Percentiles rank a stretch among this genome's conserved stretches.
phyloP scores from a whole-genome alignment of 1,140 invertebrate genomes.

The Diplogasteroides magnus region DNA sequence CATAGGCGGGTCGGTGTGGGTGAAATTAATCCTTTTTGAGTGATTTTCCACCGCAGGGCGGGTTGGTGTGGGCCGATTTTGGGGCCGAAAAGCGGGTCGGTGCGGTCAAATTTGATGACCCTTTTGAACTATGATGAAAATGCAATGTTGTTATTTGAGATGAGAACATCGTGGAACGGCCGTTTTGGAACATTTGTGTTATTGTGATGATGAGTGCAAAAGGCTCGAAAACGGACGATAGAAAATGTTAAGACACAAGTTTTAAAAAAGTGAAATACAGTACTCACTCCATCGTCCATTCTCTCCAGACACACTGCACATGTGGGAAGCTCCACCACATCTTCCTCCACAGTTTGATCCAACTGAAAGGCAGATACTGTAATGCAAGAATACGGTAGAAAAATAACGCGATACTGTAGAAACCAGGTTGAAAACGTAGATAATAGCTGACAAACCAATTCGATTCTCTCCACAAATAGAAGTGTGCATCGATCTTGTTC shows the following conservation, averaged over 20 bases:
- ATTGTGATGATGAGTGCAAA: no score
- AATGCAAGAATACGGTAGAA: slow-evolving; percentile 8
- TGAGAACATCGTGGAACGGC: no score
- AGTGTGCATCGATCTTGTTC: slow-evolving; percentile 85
- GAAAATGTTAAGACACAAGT: no score
- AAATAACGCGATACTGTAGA: slow-evolving; percentile 10
- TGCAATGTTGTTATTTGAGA: background rate
- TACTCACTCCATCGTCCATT: slow-evolving; percentile 77
- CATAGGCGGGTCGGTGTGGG: no score
- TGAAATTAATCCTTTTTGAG: no score
- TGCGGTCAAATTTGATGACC: no score
- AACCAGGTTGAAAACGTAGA: background rate
- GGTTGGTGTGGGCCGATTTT: no score
- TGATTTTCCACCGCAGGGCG: no score
- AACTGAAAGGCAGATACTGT: slow-evolving; percentile 1
- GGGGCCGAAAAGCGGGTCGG: no score
- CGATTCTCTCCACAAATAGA: slow-evolving; percentile 87
- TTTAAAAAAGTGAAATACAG: background rate
- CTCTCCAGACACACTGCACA: slow-evolving; percentile 93
- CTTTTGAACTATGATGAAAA: no score
- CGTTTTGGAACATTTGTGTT: no score
- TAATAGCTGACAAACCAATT: slow-evolving; percentile 62
- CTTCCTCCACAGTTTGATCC: slow-evolving; percentile 45
- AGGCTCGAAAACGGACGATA: no score
- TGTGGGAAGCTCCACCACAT: slow-evolving; percentile 88